Base-by-base conservation (phyloP, 1,140 invertebrate genomes). In the Orchestia grillus region DNA sequence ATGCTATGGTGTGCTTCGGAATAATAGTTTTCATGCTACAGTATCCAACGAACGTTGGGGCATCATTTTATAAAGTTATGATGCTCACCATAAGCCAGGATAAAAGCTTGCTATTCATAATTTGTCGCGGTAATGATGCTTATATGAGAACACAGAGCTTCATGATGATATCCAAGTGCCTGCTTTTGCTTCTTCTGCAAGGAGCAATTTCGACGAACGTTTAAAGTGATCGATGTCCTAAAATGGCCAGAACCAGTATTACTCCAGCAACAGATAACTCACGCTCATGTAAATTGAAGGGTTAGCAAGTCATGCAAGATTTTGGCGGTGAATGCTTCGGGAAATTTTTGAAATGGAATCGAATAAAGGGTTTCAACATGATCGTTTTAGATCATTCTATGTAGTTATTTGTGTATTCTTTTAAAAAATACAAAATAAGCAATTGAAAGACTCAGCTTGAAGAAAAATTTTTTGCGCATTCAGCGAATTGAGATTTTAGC, bases 41-140 rank as follows among this genome's bases (percentile, higher is more conserved):
- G 92, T 94, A 94, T 45, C 92, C 44, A 44, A 94, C 41, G 92
- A 94, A 94, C 92, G 44, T 94, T 44, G 92, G 44, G 92, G 92
- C 92, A 94, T 94, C 92, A 94, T 94, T 94, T 94, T 94, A 94
- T 94, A 94, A 47, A 94, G 92, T 94, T 94, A 94, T 94, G 92
- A 94, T 94, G 92, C 92, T 94, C 92, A 94, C 92, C 92, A 94
- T 94, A 94, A 94, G 92, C 92, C 92, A 45, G 92, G 92, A 94
- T 94, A 94, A 94, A 94, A 94, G 92, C 92, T 44, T 94, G 92
- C 92, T 94, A 94, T 94, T 94, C 92, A 94, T 94, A 94, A 94
- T 94, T 94, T 94, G 92, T 94, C 92, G 92, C 36, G 92, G 92
- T 94, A 94, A 94, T 94, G 92, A 94, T 94, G 92, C 92, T 47